Evolutionary conservation across 64 coral and sea anemone genomes (phyloP).

Genomic region (Actinia equina): DNA sequence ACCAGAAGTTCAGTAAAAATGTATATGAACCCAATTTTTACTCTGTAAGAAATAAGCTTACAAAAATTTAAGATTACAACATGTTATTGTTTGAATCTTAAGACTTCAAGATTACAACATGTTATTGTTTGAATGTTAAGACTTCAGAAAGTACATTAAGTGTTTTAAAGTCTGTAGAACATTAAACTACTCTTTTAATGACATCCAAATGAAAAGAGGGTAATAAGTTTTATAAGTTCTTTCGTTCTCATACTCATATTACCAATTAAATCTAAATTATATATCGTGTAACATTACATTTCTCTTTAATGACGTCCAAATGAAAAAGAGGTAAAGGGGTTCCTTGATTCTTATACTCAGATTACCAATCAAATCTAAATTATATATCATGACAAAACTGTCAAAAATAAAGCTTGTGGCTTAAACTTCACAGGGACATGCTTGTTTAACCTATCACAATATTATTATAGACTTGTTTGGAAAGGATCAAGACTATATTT

Average conservation of each 20-base stretch:
- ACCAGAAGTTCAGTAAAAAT: too few relatives aligned
- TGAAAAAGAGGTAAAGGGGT: background rate
- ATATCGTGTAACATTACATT: background rate
- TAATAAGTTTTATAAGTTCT: background rate
- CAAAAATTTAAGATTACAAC: too few relatives aligned
- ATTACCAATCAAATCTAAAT: background rate
- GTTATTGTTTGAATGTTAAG: background rate
- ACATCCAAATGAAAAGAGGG: background rate
- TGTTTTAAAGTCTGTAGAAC: background rate
- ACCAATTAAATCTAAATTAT: background rate
- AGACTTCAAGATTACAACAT: background rate
- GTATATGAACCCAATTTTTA: too few relatives aligned
- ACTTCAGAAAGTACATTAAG: background rate
- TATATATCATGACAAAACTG: background rate
- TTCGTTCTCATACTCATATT: background rate
- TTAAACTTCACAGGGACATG: background rate
- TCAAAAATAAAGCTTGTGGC: background rate
- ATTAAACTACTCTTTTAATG: background rate
- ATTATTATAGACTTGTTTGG: constrained; percentile 3
- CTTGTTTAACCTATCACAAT: background rate
- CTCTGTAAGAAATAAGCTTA: too few relatives aligned
- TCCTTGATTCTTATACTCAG: background rate
- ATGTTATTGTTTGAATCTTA: too few relatives aligned
- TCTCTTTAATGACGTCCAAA: background rate
- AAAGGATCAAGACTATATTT: background rate